These are phyloP conservation scores for Intoshia linei DNA, from an alignment of 1,140 invertebrate genomes.

Conservation along the genomic window DNA sequence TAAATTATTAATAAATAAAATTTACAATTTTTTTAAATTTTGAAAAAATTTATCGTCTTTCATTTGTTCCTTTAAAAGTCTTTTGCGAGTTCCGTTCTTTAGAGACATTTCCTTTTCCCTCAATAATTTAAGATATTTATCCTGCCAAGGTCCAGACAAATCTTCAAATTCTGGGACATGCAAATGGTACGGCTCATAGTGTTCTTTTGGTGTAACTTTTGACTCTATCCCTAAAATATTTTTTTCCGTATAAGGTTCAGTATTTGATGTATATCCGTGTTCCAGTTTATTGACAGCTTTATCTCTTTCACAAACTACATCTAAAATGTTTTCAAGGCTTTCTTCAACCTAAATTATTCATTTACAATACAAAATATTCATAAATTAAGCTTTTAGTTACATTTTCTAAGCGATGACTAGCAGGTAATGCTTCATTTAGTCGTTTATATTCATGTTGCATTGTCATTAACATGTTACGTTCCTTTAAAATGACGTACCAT, in stretches of 20 bases:
- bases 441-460: slow-evolving; percentile 53
- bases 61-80: not conserved
- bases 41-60: not conserved
- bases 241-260: not conserved
- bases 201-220: not conserved
- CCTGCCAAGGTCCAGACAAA: not conserved
- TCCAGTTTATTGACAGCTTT: slow-evolving; percentile 55
- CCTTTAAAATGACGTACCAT: slow-evolving; percentile 76
- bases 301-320: slow-evolving; percentile 61
- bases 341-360: slow-evolving; percentile 31
- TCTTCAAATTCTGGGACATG: not conserved
- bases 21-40: no score
- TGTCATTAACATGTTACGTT: slow-evolving; percentile 73
- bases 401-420: slow-evolving; percentile 70
- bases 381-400: slow-evolving; percentile 26
- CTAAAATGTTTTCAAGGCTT: slow-evolving; percentile 72
- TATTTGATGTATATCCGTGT: slow-evolving; percentile 30
- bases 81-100: not conserved
- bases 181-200: not conserved
- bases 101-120: not conserved
- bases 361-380: not conserved
- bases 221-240: not conserved
- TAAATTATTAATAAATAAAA: no score
- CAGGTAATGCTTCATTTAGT: slow-evolving; percentile 42
- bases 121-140: not conserved